Conservation (phyloP, 2,113 vertebrate genomes). For the Rhynchomys soricoides region DNA sequence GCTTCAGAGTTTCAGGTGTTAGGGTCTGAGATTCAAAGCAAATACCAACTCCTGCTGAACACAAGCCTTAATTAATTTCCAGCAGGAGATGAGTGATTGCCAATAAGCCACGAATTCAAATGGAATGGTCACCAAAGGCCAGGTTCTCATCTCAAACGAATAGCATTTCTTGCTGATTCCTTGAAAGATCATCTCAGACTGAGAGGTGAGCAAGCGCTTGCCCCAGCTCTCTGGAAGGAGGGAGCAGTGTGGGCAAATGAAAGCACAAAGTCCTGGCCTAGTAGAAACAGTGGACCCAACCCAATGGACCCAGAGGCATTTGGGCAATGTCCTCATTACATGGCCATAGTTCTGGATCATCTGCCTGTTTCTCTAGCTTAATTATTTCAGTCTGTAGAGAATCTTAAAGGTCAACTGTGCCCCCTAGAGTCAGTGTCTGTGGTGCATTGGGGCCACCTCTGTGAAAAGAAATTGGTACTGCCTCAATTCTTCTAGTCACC, state of each 20-base stretch:
- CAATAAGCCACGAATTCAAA: slow-evolving; percentile 74
- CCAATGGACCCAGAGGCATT: background rate
- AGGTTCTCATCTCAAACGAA: slow-evolving; percentile 59
- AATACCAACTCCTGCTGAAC: slow-evolving; percentile 62
- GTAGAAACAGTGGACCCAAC: background rate
- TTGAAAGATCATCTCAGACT: slow-evolving; percentile 59
- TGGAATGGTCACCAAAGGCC: slow-evolving; percentile 49
- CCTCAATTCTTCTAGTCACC: background rate
- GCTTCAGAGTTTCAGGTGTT: slow-evolving; percentile 56
- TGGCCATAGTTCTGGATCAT: background rate
- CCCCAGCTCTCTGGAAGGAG: background rate
- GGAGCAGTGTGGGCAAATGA: background rate
- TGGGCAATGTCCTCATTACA: background rate
- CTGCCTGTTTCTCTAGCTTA: background rate
- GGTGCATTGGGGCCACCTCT: background rate
- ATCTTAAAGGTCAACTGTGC: background rate
- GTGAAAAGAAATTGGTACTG: background rate
- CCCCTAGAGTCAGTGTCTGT: background rate
- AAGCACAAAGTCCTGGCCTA: background rate
- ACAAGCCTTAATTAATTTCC: slow-evolving; percentile 78
- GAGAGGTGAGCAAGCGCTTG: background rate
- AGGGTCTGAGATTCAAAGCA: slow-evolving; percentile 70
- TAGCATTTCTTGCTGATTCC: slow-evolving; percentile 67
- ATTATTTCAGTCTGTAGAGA: background rate
- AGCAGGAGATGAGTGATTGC: slow-evolving; percentile 69